Conservation (phyloP, 2,797 vertebrate genomes). For the Lacerta viridis region DNA sequence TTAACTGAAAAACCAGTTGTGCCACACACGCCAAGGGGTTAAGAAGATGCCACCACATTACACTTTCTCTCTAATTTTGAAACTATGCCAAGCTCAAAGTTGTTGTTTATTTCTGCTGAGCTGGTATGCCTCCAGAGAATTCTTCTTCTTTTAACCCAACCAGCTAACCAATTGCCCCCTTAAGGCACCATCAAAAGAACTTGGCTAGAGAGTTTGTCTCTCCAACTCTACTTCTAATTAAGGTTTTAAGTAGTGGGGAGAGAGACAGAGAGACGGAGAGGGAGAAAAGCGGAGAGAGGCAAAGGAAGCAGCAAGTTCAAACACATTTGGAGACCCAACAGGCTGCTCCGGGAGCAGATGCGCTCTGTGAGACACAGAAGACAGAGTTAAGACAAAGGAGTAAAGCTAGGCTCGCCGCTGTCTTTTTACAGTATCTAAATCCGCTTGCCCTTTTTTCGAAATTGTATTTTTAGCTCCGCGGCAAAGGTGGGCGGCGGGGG, state of each 20-base stretch:
- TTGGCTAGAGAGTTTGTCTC: too few relatives aligned
- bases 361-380: neutral
- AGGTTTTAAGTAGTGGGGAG: neutral
- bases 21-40: neutral
- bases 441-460: neutral
- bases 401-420: neutral
- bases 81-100: neutral
- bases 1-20: neutral
- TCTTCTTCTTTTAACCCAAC: neutral
- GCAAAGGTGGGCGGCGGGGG: too few relatives aligned
- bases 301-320: neutral
- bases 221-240: neutral
- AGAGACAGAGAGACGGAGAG: neutral
- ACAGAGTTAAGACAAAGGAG: neutral
- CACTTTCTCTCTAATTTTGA: neutral
- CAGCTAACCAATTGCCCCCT: neutral
- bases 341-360: neutral
- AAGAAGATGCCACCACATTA: neutral
- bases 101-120: neutral
- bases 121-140: neutral
- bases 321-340: neutral
- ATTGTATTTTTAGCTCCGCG: neutral
- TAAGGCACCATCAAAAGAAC: neutral
- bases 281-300: neutral
- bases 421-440: neutral